Percentiles rank a stretch among this genome's conserved stretches.
These are phyloP conservation scores for Hypanus sabinus DNA, from an alignment of 2,113 vertebrate species.

Conservation along the genomic window DNA sequence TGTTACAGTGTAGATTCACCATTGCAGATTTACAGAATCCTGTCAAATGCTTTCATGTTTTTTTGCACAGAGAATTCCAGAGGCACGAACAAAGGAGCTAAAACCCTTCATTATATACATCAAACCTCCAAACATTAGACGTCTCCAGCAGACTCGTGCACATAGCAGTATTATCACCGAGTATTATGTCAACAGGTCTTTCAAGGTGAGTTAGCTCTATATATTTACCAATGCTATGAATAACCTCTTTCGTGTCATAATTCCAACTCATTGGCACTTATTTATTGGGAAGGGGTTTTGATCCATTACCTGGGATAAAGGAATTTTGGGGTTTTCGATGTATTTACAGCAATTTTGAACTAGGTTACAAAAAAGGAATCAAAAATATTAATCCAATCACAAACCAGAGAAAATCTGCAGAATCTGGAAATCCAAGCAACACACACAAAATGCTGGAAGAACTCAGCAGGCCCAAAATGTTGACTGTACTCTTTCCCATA, in stretches of 20 bases:
- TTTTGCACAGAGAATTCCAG: conserved; percentile 66
- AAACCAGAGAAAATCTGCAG: too few relatives aligned
- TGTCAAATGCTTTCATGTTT: not conserved
- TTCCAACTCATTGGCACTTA: not conserved
- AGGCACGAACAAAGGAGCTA: conserved; percentile 73
- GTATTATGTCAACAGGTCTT: conserved; percentile 77
- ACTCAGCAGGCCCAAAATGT: too few relatives aligned
- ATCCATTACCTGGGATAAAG: not conserved
- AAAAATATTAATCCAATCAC: not conserved
- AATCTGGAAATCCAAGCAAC: too few relatives aligned
- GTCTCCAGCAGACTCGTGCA: conserved; percentile 71
- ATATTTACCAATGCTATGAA: not conserved
- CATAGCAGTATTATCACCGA: conserved; percentile 75
- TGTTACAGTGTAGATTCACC: not conserved
- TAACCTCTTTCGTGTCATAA: not conserved
- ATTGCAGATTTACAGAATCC: not conserved
- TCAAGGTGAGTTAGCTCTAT: conserved; percentile 62
- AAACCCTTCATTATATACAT: conserved; percentile 85
- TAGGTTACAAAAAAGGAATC: not conserved
- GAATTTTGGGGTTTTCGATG: not conserved
- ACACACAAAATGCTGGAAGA: too few relatives aligned
- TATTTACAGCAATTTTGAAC: not conserved
- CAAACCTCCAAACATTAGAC: conserved; percentile 71
- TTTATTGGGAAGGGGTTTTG: not conserved
- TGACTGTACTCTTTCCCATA: too few relatives aligned